These are phyloP conservation scores for Eumerus sabulonum DNA, from an alignment of 2,888 invertebrate genomes.

Conservation along the genomic window DNA sequence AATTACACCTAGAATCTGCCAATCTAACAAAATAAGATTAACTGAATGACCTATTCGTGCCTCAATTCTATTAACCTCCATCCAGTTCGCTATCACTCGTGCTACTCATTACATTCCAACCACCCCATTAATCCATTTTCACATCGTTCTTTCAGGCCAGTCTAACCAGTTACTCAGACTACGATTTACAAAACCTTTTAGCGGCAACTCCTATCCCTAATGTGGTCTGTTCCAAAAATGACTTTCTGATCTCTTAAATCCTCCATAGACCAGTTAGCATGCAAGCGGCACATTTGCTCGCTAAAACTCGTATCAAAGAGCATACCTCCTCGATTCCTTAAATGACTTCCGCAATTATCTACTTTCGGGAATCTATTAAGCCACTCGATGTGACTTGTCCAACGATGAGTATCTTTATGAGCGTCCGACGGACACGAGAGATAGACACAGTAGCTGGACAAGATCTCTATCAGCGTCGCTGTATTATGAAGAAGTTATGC, in stretches of 20 bases:
- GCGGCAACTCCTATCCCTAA: slow-evolving; percentile 26
- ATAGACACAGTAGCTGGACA: slow-evolving; percentile 59
- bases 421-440: slow-evolving; percentile 45
- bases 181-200: slow-evolving; percentile 57
- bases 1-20: too few species aligned
- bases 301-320: slow-evolving; percentile 36
- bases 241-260: slow-evolving; percentile 47
- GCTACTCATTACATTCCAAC: too few species aligned
- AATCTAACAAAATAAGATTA: too few species aligned
- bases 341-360: slow-evolving; percentile 57
- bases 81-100: neutral
- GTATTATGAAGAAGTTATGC: slow-evolving; percentile 62
- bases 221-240: slow-evolving; percentile 11
- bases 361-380: slow-evolving; percentile 47
- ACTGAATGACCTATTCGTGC: slow-evolving; percentile 19
- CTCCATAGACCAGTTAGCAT: slow-evolving; percentile 46
- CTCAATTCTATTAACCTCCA: slow-evolving; percentile 4
- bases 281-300: slow-evolving; percentile 63
- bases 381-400: slow-evolving; percentile 43
- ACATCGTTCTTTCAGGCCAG: neutral
- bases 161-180: slow-evolving; percentile 1
- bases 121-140: slow-evolving; percentile 10
- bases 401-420: slow-evolving; percentile 57
- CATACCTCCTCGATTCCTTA: slow-evolving; percentile 19
- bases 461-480: slow-evolving; percentile 50